These are phyloP conservation scores for Lasaia peninsularis DNA, from an alignment of 1,140 invertebrate species.

Conservation along the genomic window DNA sequence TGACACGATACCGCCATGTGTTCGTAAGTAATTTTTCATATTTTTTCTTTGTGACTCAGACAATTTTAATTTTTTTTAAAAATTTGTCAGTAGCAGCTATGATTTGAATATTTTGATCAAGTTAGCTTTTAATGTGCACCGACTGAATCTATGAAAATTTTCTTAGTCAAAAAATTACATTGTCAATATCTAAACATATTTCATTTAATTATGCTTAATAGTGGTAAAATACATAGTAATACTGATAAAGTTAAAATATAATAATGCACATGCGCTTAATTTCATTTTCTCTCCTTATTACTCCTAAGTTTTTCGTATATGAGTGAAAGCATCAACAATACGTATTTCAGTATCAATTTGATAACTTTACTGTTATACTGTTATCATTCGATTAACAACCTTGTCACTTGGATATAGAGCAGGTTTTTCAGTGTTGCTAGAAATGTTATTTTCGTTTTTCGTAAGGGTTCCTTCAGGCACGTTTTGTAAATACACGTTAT, in stretches of 20 bases:
- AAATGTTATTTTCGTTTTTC: constrained; percentile 11
- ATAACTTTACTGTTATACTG: constrained; percentile 3
- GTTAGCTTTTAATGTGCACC: too few species aligned
- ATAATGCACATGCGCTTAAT: not conserved
- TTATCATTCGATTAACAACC: not conserved
- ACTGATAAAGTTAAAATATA: not conserved
- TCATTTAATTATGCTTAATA: too few species aligned
- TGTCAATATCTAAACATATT: too few species aligned
- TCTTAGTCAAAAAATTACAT: too few species aligned
- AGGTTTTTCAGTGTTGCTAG: not conserved
- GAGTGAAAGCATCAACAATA: not conserved
- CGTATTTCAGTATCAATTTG: not conserved
- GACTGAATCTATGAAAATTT: too few species aligned
- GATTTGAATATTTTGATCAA: too few species aligned
- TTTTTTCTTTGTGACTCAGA: too few species aligned
- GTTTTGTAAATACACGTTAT: constrained; percentile 9
- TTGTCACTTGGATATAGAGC: not conserved
- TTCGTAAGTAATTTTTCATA: constrained; percentile 73
- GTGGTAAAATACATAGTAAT: too few species aligned
- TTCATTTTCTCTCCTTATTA: not conserved
- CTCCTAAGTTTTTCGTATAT: not conserved
- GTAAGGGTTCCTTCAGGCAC: constrained; percentile 3
- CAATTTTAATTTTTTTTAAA: too few species aligned
- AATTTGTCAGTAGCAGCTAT: too few species aligned
- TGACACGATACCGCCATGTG: constrained; percentile 77